phyloP scores from a whole-genome alignment of 2,888 invertebrate genomes.

The Acronicta alni region DNA sequence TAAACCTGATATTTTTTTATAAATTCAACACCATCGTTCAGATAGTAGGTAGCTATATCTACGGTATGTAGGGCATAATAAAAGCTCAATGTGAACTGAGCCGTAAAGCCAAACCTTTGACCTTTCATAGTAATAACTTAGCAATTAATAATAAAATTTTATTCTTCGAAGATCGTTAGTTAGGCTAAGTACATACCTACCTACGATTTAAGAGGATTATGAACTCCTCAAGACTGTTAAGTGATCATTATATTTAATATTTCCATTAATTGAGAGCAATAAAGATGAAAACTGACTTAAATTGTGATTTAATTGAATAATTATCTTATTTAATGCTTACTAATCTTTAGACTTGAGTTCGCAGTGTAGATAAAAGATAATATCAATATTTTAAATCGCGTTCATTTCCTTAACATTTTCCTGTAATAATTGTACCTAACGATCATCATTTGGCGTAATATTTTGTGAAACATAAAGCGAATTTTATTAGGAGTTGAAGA shows the following conservation, averaged over 20 bases:
- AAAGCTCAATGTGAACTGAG: slow-evolving; percentile 27
- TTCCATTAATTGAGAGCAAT: slow-evolving; percentile 26
- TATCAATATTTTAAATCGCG: no score
- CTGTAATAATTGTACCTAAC: no score
- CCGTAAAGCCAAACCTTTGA: slow-evolving; percentile 24
- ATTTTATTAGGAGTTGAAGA: no score
- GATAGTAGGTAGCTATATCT: no score
- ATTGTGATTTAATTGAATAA: slow-evolving; percentile 17
- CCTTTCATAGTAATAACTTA: slow-evolving; percentile 19
- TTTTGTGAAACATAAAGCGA: no score
- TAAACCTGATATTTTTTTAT: no score
- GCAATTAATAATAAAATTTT: slow-evolving; percentile 29
- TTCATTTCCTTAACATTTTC: no score
- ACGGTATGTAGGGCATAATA: slow-evolving; percentile 21
- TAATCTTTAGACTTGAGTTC: no score
- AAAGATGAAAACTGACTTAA: slow-evolving; percentile 14
- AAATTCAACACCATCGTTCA: no score
- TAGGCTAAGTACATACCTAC: slow-evolving; percentile 20
- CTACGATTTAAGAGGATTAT: slow-evolving; percentile 40
- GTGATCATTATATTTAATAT: slow-evolving; percentile 31
- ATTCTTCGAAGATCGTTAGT: slow-evolving; percentile 17
- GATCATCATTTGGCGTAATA: no score
- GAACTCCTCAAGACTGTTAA: slow-evolving; percentile 40
- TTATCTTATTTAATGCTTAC: neutral
- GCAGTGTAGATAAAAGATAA: no score